Evolutionary conservation across 2,797 vertebrate genomes (phyloP), one percentile per base, ranked within the genome.

Genomic region (Manis crassicaudata): DNA sequence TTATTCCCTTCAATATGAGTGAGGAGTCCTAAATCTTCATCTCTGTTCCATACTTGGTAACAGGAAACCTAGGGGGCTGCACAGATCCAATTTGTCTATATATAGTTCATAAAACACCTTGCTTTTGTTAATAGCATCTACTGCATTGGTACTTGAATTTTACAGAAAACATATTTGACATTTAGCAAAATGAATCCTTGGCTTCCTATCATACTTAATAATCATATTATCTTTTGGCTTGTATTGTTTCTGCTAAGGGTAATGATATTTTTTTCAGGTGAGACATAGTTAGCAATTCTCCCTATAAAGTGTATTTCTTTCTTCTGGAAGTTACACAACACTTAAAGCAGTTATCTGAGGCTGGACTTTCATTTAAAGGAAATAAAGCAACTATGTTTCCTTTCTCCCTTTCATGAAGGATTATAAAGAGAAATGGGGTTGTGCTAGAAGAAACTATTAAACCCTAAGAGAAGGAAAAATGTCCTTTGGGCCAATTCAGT

Each of bases 101-200:
- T 56, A 70, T 52, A 46, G 46, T 90, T 93, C 60, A 40, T 23
- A 92, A 67, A 81, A 73, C 25, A 56, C 23, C 12, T 83, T 81
- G 90, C 21, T 81, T 77, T 88, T 90, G 21, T 82, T 77, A 73
- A 21, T 35, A 80, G 16, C 11, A 23, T 81, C 62, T 82, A 40
- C 11, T 84, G 52, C 77, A 52, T 9, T 77, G 63, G 14, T n/a
- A 67, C 43, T 81, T 79, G 8, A 50, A 25, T 43, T 37, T 96
- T 90, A 92, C 82, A 11, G 68, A 88, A 63, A 85, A 32, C 3
- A 56, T 76, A 79, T 23, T 88, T 76, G 84, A 10, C 10, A 35
- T 92, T 97, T 60, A 73, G 35, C 32, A 56, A 60, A 92, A 85
- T 79, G 65, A 95, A 84, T 81, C 60, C n/a, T 92, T 96, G 79